Conservation (phyloP, 2,113 vertebrate species). For the Myiopsitta monachus region DNA sequence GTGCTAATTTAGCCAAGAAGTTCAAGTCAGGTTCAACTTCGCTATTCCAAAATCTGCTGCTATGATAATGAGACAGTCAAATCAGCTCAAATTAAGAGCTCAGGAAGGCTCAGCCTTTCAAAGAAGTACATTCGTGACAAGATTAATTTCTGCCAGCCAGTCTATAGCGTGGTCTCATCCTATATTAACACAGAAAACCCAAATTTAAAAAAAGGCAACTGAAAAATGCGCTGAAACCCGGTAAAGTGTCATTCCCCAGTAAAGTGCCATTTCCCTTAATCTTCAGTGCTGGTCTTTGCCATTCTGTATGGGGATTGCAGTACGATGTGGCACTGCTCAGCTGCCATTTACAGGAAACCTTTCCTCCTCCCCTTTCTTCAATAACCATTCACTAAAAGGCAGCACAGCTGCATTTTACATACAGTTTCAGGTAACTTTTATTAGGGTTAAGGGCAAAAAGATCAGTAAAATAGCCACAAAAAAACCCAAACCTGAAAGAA, state of each 20-base stretch:
- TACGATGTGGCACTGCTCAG: neutral
- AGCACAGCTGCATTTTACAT: neutral
- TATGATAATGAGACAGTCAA: constrained; percentile 37
- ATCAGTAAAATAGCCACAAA: neutral
- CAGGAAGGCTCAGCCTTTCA: constrained; percentile 36
- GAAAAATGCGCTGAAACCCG: neutral
- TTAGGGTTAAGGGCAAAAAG: neutral
- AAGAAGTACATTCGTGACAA: neutral
- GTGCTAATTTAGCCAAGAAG: neutral
- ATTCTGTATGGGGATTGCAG: neutral
- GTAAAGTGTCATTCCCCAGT: neutral
- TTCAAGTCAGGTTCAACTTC: constrained; percentile 33
- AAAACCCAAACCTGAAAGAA: neutral
- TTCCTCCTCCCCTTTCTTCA: neutral
- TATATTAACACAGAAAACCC: neutral
- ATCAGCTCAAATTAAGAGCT: constrained; percentile 47
- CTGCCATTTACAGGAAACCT: neutral
- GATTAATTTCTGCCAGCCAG: constrained; percentile 18
- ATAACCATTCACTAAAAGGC: neutral
- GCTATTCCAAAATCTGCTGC: constrained; percentile 34
- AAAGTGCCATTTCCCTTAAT: neutral
- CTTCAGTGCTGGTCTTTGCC: neutral
- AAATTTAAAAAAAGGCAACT: neutral
- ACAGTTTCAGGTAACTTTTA: neutral
- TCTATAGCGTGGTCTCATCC: neutral